These are phyloP conservation scores for Flexamia atlantica DNA, from an alignment of 2,888 invertebrate species.

Conservation along the genomic window DNA sequence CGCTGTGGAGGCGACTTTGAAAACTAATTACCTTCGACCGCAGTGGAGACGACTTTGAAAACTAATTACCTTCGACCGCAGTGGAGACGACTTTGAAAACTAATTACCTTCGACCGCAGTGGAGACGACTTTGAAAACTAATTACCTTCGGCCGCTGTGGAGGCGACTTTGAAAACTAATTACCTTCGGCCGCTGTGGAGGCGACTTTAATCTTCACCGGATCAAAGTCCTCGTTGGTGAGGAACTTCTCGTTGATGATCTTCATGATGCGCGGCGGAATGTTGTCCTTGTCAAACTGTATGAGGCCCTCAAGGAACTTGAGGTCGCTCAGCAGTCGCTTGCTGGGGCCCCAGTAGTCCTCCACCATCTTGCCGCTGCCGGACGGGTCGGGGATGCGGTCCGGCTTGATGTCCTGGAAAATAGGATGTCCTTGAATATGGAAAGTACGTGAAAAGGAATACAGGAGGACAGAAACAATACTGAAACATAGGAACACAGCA, in stretches of 20 bases:
- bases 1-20: too few relatives aligned
- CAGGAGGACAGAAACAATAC: too few relatives aligned
- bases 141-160: conserved; percentile 95
- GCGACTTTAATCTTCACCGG: conserved; percentile 93
- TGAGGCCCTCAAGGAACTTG: conserved; percentile 92
- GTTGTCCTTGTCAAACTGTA: conserved; percentile 95
- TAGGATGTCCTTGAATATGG: too few relatives aligned
- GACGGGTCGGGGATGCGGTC: conserved; percentile 90
- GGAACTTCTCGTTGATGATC: conserved; percentile 87
- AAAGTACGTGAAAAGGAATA: too few relatives aligned
- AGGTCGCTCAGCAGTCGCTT: conserved; percentile 93
- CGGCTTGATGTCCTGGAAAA: conserved; percentile 87
- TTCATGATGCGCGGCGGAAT: conserved; percentile 91
- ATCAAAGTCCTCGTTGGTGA: conserved; percentile 92
- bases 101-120: too few relatives aligned
- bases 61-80: too few relatives aligned
- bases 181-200: conserved; percentile 93
- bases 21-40: too few relatives aligned
- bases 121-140: too few relatives aligned
- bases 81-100: too few relatives aligned
- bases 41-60: too few relatives aligned
- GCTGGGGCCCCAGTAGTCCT: conserved; percentile 97
- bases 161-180: conserved; percentile 76
- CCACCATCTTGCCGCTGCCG: conserved; percentile 88
- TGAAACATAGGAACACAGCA: too few relatives aligned